Evolutionary conservation across 2,113 vertebrate species (phyloP).

Genomic region (Geococcyx californianus): DNA sequence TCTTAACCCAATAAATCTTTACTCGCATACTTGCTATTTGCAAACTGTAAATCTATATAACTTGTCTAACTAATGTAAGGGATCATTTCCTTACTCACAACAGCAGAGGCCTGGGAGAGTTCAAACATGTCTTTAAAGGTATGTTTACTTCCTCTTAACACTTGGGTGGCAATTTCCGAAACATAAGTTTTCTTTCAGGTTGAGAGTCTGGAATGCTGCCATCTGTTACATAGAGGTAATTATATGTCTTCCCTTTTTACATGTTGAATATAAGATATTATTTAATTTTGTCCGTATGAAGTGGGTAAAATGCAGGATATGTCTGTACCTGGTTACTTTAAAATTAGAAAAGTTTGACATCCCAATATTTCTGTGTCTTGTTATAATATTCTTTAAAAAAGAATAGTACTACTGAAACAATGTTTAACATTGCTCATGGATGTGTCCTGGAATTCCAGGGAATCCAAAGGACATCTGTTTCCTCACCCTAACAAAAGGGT

Average conservation of each 20-base stretch:
- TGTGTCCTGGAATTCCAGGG: background rate
- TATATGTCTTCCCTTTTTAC: background rate
- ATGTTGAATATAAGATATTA: background rate
- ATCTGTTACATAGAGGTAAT: background rate
- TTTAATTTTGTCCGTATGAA: background rate
- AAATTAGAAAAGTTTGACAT: background rate
- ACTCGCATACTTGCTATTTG: background rate
- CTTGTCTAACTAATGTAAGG: background rate
- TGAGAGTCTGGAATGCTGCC: background rate
- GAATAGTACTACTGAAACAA: background rate
- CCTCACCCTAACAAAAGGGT: background rate
- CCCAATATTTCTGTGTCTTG: background rate
- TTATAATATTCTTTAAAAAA: background rate
- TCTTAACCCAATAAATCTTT: background rate
- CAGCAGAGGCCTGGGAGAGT: background rate
- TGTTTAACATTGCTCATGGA: accelerated
- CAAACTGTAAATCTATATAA: background rate
- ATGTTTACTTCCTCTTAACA: background rate
- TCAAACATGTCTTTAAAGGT: background rate
- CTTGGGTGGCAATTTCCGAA: background rate
- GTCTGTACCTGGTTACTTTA: background rate
- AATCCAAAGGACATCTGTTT: background rate
- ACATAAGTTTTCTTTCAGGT: background rate
- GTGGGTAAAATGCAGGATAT: background rate
- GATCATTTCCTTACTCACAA: background rate